Evolutionary conservation across 1,140 invertebrate species (phyloP).

Genomic region (Pogonomyrmex barbatus): DNA sequence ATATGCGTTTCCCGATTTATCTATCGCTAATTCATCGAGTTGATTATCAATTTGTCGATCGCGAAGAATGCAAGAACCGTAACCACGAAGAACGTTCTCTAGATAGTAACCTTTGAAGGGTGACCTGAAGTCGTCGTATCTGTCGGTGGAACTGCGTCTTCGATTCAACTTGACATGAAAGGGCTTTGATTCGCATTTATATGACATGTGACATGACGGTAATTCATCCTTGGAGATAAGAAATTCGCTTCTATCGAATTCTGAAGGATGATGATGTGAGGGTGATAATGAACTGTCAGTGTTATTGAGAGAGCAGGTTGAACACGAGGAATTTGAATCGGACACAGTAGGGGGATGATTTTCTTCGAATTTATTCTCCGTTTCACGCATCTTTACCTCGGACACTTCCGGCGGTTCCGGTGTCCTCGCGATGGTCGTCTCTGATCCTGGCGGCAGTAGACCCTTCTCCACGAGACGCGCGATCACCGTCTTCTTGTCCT

Average conservation of each 20-base stretch:
- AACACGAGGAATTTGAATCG: conserved; percentile 19
- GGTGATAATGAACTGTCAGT: neutral
- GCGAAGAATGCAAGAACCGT: neutral
- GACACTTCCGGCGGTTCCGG: conserved; percentile 74
- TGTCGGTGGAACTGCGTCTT: conserved; percentile 21
- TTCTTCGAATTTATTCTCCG: conserved; percentile 31
- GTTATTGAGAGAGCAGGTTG: conserved; percentile 14
- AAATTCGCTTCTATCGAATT: conserved; percentile 2
- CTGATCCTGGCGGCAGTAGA: conserved; percentile 77
- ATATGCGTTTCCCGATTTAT: conserved; percentile 46
- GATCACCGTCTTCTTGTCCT: conserved; percentile 83
- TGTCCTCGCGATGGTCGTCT: conserved; percentile 61
- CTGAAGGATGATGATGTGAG: neutral
- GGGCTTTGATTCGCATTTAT: conserved; percentile 33
- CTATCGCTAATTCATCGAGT: conserved; percentile 19
- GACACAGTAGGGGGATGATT: conserved; percentile 15
- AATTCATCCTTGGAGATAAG: neutral
- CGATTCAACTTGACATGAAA: conserved; percentile 34
- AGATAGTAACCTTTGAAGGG: conserved; percentile 6
- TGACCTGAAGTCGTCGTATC: conserved; percentile 30
- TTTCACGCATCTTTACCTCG: conserved; percentile 80
- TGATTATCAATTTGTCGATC: conserved; percentile 24
- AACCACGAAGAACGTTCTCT: neutral
- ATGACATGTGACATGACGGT: neutral
- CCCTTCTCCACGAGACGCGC: conserved; percentile 81